Percentiles rank a stretch among this genome's conserved stretches.
Evolutionary conservation across 2,888 invertebrate genomes (phyloP).

Genomic region (Phengaris arion): DNA sequence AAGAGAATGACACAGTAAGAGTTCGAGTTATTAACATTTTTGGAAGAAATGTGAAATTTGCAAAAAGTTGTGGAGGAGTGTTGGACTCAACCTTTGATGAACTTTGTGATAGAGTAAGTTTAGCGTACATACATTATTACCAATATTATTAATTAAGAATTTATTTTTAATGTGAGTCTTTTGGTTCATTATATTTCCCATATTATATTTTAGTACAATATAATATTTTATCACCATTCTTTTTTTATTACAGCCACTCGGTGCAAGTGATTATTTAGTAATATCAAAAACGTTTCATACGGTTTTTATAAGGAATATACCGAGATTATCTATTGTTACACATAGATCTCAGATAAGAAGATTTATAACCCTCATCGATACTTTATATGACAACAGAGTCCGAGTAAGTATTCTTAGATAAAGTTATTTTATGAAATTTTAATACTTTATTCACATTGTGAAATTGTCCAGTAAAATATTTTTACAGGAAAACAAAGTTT

Average conservation of each 20-base stretch:
- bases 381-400: conserved; percentile 95
- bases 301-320: conserved; percentile 93
- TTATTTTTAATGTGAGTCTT: neutral
- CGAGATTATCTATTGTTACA: conserved; percentile 85
- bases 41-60: conserved; percentile 92
- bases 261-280: conserved; percentile 96
- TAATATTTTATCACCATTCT: neutral
- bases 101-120: conserved; percentile 91
- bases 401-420: conserved; percentile 64
- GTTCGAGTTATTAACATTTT: conserved; percentile 92
- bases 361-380: conserved; percentile 98
- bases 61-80: conserved; percentile 94
- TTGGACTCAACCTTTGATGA: conserved; percentile 93
- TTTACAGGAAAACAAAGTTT: no score
- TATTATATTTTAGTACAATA: neutral
- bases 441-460: neutral
- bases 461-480: neutral
- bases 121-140: neutral
- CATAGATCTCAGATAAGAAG: conserved; percentile 93
- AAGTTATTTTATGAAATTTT: neutral
- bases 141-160: neutral
- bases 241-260: conserved; percentile 84
- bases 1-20: conserved; percentile 93
- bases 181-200: neutral
- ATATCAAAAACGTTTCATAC: conserved; percentile 97